Base-by-base conservation (phyloP, 2,888 invertebrate genomes). In the Polyploca ridens region DNA sequence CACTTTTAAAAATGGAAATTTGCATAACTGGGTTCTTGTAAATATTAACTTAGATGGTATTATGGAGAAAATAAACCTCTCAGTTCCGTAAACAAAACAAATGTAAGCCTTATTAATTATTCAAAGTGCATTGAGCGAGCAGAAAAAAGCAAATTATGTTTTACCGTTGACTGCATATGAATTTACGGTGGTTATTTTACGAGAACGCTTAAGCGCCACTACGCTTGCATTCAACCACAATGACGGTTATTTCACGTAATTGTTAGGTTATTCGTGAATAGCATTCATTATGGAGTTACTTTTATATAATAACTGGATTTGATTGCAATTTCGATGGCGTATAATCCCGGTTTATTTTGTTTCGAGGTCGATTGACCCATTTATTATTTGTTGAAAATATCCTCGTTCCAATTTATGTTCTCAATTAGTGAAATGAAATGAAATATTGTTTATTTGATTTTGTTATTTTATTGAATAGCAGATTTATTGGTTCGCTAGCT, bases 41-140 rank as follows among this genome's bases (percentile, higher is more conserved):
- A 69, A 72, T 78, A 76, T 75, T 78, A 78, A 76, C 77, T 77
- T 74, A 72, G 69, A 74, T 71, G 70, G 66, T 71, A 73, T 74
- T 62, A 46, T 33, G n/a, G 54, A 44, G 14, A 60, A 33, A 62
- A 33, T 57, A 57, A 71, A 63, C 64, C 68, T 67, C 63, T 71
- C 66, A 66, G 64, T 68, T 62, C 62, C 58, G 63, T 73, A 75
- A 75, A 76, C 77, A 78, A 72, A 74, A 46, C 46, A 0, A 44
- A 75, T 76, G 74, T 71, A 75, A 74, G 71, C 75, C 75, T 73
- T 74, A 80, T 83, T 83, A 81, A 83, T 84, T 79, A 83, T 81
- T 82, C 78, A 77, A 75, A 82, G 80, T 79, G 82, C 76, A 81
- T 76, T 69, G 67, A 72, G 70, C 66, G 70, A 75, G 73, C 71